Base-by-base conservation (phyloP, 2,113 vertebrate species). In the Tautogolabrus adspersus region DNA sequence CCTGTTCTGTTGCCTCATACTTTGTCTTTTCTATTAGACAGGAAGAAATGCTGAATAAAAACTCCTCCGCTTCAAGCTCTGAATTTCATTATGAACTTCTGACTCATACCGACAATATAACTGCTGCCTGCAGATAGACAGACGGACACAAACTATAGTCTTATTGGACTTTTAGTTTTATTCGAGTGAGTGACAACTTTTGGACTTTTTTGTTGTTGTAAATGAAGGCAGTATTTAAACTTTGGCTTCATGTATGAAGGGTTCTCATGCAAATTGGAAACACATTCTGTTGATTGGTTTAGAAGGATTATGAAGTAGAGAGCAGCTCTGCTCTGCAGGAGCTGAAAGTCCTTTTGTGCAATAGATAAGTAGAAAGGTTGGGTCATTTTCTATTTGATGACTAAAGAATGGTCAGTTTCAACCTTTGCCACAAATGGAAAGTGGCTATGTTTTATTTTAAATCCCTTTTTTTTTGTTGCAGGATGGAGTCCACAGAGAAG, bases 401-500 rank as follows among this genome's bases (percentile, higher is more conserved):
- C 10, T 42, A 42, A 10, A 42, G 40, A 42, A 11, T 10, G 40
- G 21, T 47, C 3, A 13, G 34, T 75, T 38, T 52, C 46, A 60
- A 26, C 46, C 18, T 55, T 37, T 40, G 16, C n/a, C 22, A 1
- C 26, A 63, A 59, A 55, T 46, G 34, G 3, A 62, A 11, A 5
- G 12, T 51, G 21, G 52, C 13, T 62, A 46, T 52, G 72, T 63
- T 42, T 22, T 16, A 77, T 69, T 59, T 40, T 26, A 12, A 57
- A 19, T 64, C 18, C 83, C 19, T 49, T 49, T 47, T 63, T 56
- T 30, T 64, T 23, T 38, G 2, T 85, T 87, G 37, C 90, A 93
- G 92, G 81, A 93, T 93, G 92, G 92, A 93, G 80, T 93, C 92
- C 47, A 93, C 92, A 76, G 92, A 93, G 87, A 93, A 93, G 58